Conservation (phyloP, 2,113 vertebrate genomes). For the Benthochromis sp. region DNA sequence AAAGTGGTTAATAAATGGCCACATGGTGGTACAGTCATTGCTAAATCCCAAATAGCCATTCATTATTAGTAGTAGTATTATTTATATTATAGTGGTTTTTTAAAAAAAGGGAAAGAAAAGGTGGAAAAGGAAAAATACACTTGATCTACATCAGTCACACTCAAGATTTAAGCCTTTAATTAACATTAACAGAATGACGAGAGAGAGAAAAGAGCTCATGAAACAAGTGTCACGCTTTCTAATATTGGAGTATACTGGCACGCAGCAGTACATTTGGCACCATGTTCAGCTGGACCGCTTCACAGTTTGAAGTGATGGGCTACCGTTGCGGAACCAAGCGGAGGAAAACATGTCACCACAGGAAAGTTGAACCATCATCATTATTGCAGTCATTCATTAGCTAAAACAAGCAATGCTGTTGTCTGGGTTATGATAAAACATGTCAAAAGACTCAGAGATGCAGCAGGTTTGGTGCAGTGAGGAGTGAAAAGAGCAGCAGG, state of each 20-base stretch:
- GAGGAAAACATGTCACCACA: constrained; percentile 1
- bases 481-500: background rate
- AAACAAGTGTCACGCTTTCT: background rate
- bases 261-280: background rate
- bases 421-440: background rate
- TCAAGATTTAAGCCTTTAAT: background rate
- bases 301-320: background rate
- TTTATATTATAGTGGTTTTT: background rate
- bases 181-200: background rate
- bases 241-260: background rate
- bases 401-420: background rate
- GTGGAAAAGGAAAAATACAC: background rate
- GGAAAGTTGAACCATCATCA: background rate
- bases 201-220: background rate
- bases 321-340: background rate
- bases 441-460: background rate
- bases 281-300: background rate
- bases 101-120: background rate
- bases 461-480: background rate
- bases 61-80: accelerated
- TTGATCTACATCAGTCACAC: background rate
- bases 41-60: background rate
- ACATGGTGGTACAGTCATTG: background rate
- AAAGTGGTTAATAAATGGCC: background rate
- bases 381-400: background rate